phyloP scores from a whole-genome alignment of 2,797 vertebrate species.

The Geotria australis region DNA sequence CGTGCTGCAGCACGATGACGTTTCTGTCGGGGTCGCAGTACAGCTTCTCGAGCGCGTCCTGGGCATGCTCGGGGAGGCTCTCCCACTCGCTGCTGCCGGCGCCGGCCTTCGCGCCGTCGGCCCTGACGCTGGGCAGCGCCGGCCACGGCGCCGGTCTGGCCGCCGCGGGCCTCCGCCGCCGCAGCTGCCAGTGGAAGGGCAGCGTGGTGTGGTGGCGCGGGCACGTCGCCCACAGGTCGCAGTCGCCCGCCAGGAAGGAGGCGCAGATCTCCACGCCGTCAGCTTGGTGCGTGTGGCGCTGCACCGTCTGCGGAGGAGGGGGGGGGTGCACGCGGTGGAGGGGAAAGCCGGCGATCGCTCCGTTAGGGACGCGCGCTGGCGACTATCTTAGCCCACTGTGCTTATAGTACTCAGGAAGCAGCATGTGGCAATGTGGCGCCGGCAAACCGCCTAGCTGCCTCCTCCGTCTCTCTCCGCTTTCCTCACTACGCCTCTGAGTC shows the following conservation, averaged over 20 bases:
- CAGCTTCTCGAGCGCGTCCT: conserved; percentile 92
- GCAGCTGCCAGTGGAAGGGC: conserved; percentile 91
- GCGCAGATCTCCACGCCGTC: conserved; percentile 63
- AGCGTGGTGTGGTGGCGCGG: conserved; percentile 71
- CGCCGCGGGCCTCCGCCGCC: conserved; percentile 7
- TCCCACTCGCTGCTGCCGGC: conserved; percentile 48
- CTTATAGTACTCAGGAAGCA: too few relatives aligned
- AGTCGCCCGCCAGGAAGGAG: conserved; percentile 71
- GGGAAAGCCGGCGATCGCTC: neutral
- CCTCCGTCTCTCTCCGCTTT: too few relatives aligned
- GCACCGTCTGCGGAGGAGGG: conserved; percentile 11
- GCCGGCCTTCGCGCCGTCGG: too few relatives aligned
- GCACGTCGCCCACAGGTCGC: conserved; percentile 62
- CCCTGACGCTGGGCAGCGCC: too few relatives aligned
- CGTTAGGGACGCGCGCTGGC: too few relatives aligned
- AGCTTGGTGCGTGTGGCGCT: conserved; percentile 87
- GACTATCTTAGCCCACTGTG: too few relatives aligned
- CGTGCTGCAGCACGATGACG: conserved; percentile 53
- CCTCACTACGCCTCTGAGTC: too few relatives aligned
- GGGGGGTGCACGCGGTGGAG: too few relatives aligned
- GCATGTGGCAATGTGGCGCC: too few relatives aligned
- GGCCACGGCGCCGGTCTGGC: too few relatives aligned
- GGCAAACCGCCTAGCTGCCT: too few relatives aligned
- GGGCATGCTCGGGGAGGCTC: conserved; percentile 66
- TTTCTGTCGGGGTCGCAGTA: conserved; percentile 99